Conservation (phyloP, 2,797 vertebrate genomes). For the Oceanodroma leucorhoa region DNA sequence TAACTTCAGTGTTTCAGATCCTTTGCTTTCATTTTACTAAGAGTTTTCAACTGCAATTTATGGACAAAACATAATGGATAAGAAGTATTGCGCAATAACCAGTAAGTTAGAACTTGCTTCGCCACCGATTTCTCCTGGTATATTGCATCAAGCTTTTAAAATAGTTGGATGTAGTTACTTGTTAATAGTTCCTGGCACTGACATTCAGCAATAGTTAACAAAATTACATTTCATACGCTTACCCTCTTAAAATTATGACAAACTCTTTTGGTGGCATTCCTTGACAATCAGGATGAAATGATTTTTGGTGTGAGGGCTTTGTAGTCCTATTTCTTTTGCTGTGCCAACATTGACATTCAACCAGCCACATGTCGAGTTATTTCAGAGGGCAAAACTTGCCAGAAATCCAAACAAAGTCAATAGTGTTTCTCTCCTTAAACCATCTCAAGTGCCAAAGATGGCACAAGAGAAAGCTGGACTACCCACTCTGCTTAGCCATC, state of each 20-base stretch:
- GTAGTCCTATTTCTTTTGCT: not conserved
- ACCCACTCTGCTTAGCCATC: not conserved
- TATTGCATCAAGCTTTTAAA: not conserved
- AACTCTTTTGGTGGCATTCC: not conserved
- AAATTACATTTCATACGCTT: not conserved
- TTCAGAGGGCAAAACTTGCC: not conserved
- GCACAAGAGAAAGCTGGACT: not conserved
- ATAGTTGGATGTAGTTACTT: not conserved
- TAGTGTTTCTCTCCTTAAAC: not conserved
- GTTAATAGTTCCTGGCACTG: not conserved
- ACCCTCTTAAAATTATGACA: not conserved
- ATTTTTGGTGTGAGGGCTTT: not conserved
- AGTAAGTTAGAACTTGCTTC: not conserved
- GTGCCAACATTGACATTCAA: not conserved
- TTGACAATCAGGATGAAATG: not conserved
- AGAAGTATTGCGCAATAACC: not conserved
- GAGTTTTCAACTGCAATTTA: not conserved
- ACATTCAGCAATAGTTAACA: not conserved
- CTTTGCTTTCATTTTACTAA: not conserved
- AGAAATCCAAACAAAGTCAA: not conserved
- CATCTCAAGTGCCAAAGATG: not conserved
- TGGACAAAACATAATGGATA: not conserved
- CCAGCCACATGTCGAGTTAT: not conserved
- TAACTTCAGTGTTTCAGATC: not conserved
- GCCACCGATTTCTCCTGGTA: not conserved